Evolutionary conservation across 2,888 invertebrate species (phyloP).

Genomic region (Limnephilus auricula): DNA sequence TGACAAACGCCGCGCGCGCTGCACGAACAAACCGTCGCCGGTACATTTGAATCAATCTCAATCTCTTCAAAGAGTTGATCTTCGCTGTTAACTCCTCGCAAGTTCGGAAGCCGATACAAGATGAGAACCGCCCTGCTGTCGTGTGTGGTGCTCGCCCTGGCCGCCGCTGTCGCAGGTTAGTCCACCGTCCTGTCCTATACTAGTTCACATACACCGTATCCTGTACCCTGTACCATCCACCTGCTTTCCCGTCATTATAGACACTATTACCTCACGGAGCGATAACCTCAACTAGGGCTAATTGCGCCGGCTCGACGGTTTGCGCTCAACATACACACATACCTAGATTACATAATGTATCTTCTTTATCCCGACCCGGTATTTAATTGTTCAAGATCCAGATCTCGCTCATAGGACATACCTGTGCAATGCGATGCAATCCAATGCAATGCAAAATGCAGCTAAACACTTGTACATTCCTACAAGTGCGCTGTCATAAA

Average conservation of each 20-base stretch:
- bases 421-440: neutral
- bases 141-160: slow-evolving; percentile 75
- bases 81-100: slow-evolving; percentile 68
- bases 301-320: slow-evolving; percentile 11
- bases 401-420: neutral
- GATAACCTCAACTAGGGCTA: neutral
- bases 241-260: neutral
- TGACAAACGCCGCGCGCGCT: slow-evolving; percentile 60
- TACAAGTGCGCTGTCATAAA: neutral
- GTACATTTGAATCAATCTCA: slow-evolving; percentile 35
- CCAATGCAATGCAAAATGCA: neutral
- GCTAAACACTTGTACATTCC: neutral
- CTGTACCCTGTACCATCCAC: neutral
- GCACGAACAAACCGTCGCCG: slow-evolving; percentile 35
- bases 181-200: slow-evolving; percentile 63
- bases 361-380: neutral
- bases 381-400: neutral
- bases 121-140: slow-evolving; percentile 72
- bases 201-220: neutral
- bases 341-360: neutral
- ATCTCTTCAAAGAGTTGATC: slow-evolving; percentile 64
- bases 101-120: slow-evolving; percentile 64
- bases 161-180: slow-evolving; percentile 79
- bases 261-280: neutral
- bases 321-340: neutral